These are phyloP conservation scores for Chelonia mydas DNA, from an alignment of 2,797 vertebrate species.

Conservation along the genomic window DNA sequence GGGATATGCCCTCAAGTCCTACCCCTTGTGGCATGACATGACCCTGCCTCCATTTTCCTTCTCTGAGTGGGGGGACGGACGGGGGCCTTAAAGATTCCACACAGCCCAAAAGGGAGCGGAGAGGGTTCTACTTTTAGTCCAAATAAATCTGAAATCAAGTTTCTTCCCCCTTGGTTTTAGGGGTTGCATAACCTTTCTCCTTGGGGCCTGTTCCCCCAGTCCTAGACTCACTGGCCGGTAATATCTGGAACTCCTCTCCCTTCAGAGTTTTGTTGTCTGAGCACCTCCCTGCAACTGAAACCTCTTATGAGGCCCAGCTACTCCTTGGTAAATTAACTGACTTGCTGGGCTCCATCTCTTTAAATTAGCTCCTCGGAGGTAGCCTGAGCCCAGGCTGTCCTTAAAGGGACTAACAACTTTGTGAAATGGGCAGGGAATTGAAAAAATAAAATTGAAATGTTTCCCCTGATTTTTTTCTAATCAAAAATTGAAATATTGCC, in stretches of 20 bases:
- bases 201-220: no score
- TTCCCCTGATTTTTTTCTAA: not conserved
- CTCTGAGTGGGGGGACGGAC: rapidly evolving
- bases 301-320: not conserved
- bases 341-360: not conserved
- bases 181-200: no score
- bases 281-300: not conserved
- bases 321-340: not conserved
- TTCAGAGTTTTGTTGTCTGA: not conserved
- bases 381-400: not conserved
- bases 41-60: not conserved
- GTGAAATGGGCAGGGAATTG: not conserved
- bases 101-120: not conserved
- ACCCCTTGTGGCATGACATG: not conserved
- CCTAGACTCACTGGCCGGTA: not conserved
- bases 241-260: not conserved
- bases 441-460: not conserved
- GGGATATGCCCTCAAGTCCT: not conserved
- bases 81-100: no score
- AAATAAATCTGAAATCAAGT: not conserved
- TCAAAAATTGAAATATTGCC: not conserved
- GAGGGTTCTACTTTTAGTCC: not conserved
- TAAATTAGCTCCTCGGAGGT: not conserved
- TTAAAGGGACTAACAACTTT: not conserved
- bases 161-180: not conserved